phyloP scores from a whole-genome alignment of 2,888 invertebrate species.

The Agrochola circellaris region DNA sequence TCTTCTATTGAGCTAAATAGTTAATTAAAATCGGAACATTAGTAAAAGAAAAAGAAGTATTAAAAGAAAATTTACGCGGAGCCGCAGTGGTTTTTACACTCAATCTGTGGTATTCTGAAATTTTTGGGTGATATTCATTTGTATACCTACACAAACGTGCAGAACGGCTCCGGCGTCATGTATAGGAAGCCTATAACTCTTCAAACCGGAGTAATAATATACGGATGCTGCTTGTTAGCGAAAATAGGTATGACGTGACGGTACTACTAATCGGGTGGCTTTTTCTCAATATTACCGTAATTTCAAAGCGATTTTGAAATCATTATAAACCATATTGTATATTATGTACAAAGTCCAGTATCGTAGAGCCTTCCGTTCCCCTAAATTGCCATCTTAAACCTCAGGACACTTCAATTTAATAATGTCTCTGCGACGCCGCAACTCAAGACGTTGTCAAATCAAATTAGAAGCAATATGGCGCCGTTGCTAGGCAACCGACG shows the following conservation, averaged over 20 bases:
- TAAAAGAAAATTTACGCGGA: no score
- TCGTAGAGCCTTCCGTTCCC: slow-evolving; percentile 23
- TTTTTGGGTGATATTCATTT: no score
- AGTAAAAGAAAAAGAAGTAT: no score
- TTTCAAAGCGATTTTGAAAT: background rate
- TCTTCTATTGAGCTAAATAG: no score
- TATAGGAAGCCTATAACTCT: no score
- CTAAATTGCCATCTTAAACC: slow-evolving; percentile 78
- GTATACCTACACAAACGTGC: no score
- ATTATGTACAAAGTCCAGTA: background rate
- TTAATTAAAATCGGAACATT: no score
- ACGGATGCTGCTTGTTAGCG: background rate
- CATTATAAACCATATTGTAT: background rate
- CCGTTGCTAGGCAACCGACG: slow-evolving; percentile 80
- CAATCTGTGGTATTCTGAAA: no score
- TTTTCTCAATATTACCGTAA: background rate
- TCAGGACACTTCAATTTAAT: slow-evolving; percentile 82
- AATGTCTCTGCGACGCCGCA: slow-evolving; percentile 83
- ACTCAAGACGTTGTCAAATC: slow-evolving; percentile 86
- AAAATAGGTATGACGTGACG: background rate
- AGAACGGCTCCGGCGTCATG: no score
- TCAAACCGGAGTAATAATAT: no score
- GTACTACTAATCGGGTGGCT: background rate
- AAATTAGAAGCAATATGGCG: slow-evolving; percentile 82
- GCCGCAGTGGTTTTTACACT: no score